A percentile compares a stretch with the other conserved stretches of the same genome.
phyloP scores from a whole-genome alignment of 2,888 invertebrate genomes.

The Cantharis nigra region DNA sequence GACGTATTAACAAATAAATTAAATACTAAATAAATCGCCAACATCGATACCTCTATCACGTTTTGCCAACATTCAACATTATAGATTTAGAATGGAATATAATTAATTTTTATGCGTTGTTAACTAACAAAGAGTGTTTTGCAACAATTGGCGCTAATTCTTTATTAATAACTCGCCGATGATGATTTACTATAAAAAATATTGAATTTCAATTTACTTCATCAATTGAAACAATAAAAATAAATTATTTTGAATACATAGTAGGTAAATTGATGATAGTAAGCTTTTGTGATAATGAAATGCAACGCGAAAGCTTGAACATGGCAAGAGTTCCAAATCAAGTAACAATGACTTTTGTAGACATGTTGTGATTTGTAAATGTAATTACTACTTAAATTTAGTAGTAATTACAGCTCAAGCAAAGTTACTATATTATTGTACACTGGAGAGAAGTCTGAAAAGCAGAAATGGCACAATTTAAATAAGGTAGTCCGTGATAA shows the following conservation, averaged over 20 bases:
- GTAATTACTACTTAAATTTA: background rate
- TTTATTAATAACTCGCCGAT: background rate
- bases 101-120: background rate
- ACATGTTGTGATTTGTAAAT: background rate
- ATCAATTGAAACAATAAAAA: background rate
- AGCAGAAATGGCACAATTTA: background rate
- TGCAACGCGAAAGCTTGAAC: background rate
- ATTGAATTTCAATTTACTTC: background rate
- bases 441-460: background rate
- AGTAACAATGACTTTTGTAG: background rate
- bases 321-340: background rate
- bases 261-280: too few relatives aligned
- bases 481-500: background rate
- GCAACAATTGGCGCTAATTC: background rate
- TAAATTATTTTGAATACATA: background rate
- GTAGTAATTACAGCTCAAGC: background rate
- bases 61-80: too few relatives aligned
- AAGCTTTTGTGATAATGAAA: too few relatives aligned
- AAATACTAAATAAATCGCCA: too few relatives aligned
- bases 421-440: background rate
- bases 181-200: background rate
- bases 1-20: too few relatives aligned
- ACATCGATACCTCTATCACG: too few relatives aligned
- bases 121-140: background rate
- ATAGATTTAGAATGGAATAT: background rate